These are phyloP conservation scores for Isoperla grammatica DNA, from an alignment of 2,888 invertebrate species.

Conservation along the genomic window DNA sequence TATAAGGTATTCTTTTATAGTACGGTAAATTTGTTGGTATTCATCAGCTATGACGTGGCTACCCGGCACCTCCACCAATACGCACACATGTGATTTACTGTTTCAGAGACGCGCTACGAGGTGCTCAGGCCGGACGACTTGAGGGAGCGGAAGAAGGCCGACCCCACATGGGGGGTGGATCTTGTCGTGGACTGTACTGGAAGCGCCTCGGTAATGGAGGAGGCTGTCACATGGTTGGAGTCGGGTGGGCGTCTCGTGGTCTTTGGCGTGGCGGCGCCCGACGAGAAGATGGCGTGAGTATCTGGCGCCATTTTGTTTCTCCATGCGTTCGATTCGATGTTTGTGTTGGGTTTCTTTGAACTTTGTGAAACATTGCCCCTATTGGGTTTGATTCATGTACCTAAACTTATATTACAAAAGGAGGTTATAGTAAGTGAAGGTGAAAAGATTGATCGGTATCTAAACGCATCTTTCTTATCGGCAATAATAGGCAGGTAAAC, in stretches of 20 bases:
- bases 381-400: not conserved
- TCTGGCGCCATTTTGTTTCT: not conserved
- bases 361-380: too few species aligned
- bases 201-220: conserved; percentile 61
- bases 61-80: too few species aligned
- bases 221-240: conserved; percentile 51
- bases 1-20: too few species aligned
- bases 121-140: conserved; percentile 52
- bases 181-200: conserved; percentile 68
- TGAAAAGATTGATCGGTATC: too few species aligned
- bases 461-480: too few species aligned
- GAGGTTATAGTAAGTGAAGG: too few species aligned
- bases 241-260: conserved; percentile 60
- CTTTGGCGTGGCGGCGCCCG: conserved; percentile 60
- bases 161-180: conserved; percentile 51
- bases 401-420: not conserved
- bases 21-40: too few species aligned
- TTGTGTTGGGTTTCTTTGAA: too few species aligned
- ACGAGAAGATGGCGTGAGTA: conserved; percentile 43
- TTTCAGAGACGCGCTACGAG: conserved; percentile 57
- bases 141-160: conserved; percentile 38
- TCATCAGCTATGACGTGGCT: too few species aligned
- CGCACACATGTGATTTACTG: too few species aligned
- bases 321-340: not conserved
- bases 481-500: too few species aligned